Evolutionary conservation across 1,140 invertebrate species (phyloP), one percentile per base, ranked within the genome.

Genomic region (Apis laboriosa): DNA sequence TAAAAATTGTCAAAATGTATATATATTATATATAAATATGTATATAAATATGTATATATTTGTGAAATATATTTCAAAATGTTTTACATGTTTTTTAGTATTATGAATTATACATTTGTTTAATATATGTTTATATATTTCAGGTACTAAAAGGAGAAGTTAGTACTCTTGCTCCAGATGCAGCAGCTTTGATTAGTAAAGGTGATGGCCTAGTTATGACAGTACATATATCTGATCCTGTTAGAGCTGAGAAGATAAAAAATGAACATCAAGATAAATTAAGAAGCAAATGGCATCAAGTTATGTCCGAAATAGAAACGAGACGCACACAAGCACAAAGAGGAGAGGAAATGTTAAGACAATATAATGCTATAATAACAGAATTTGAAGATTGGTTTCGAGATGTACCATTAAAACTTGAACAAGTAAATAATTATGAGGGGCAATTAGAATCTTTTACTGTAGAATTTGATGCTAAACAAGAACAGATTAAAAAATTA

Each of bases 101-200:
- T 43, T 43, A 43, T 43, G 0, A 43, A 43, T 43, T 43, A 43
- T 43, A 43, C 34, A 4, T 43, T 43, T 43, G 34, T 43, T 43
- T 3, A 43, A 43, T 43, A 11, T 51, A 71, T 53, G 70, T 82
- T 80, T 80, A n/a, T 86, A 55, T 84, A 24, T 72, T 89, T 80
- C 82, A 96, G 96, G 94, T 96, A 72, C 89, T 96, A 56, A 96
- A 96, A 86, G 94, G 95, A 83, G 96, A 96, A 92, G 90, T 96
- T 56, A 95, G 95, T 53, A 94, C 93, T 68, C 91, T 97, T 76
- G 97, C 97, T 11, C 97, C 97, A 0, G 97, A 97, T 92, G 97
- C 97, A 74, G 97, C 97, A 17, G 96, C 96, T 66, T 93, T 97
- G 24, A 97, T 98, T 67, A 97, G 97, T 19, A 96, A 96, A 90